phyloP scores from a whole-genome alignment of 2,797 vertebrate genomes.

The Denticeps clupeoides region DNA sequence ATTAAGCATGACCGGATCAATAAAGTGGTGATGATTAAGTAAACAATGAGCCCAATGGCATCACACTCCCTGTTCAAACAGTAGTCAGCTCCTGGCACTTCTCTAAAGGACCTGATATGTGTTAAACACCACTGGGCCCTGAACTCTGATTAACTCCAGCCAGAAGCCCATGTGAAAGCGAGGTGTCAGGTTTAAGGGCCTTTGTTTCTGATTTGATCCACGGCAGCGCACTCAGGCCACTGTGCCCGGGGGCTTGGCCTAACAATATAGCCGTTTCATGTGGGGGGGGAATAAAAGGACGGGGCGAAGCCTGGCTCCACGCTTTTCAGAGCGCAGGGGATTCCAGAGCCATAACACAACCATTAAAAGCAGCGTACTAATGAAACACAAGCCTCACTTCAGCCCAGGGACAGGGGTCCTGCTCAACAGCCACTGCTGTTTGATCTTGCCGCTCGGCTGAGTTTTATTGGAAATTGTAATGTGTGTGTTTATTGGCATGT shows the following conservation, averaged over 20 bases:
- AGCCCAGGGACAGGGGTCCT: constrained; percentile 19
- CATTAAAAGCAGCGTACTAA: constrained; percentile 33
- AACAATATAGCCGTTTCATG: constrained; percentile 1
- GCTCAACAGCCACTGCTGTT: neutral
- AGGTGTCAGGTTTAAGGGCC: constrained; percentile 1
- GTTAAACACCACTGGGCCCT: neutral
- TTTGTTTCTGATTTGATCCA: neutral
- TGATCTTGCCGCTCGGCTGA: constrained; percentile 2
- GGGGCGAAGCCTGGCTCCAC: neutral
- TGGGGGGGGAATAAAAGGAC: neutral
- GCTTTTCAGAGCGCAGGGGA: neutral
- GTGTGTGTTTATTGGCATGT: constrained; percentile 3
- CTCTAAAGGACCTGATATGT: neutral
- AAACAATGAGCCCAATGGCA: no score
- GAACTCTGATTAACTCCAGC: constrained; percentile 2
- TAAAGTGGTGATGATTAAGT: no score
- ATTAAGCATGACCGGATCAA: no score
- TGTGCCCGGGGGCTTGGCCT: neutral
- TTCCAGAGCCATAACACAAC: neutral
- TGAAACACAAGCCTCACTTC: constrained; percentile 47
- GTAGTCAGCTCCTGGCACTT: no score
- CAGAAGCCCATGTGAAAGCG: neutral
- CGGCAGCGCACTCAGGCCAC: neutral
- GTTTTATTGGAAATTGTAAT: neutral
- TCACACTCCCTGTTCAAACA: no score